These are phyloP conservation scores for Desmodus rotundus DNA, from an alignment of 2,113 vertebrate species.

Conservation along the genomic window DNA sequence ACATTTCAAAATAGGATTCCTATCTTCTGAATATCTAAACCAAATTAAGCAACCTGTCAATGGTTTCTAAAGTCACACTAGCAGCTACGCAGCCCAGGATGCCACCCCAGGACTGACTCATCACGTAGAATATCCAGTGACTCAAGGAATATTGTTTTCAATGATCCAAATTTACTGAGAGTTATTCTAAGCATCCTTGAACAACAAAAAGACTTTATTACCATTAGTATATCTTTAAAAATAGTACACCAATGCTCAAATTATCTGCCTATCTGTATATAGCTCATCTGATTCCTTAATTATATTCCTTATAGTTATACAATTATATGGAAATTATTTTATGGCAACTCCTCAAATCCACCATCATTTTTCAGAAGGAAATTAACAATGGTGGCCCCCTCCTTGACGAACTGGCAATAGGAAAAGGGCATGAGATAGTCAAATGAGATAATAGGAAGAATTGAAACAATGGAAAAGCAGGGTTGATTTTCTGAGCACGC, in stretches of 20 bases:
- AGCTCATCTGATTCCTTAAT: background rate
- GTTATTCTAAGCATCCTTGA: constrained; percentile 22
- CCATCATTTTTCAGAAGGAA: background rate
- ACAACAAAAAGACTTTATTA: background rate
- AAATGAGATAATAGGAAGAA: background rate
- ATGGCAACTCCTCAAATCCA: background rate
- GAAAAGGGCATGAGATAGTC: background rate
- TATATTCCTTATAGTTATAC: background rate
- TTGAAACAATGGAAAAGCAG: background rate
- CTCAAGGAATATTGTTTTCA: constrained; percentile 11
- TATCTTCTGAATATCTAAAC: background rate
- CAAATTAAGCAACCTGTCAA: background rate
- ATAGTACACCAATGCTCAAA: background rate
- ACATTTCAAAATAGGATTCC: background rate
- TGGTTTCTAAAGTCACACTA: background rate
- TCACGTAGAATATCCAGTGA: background rate
- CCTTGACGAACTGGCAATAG: background rate
- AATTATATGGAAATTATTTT: constrained; percentile 26
- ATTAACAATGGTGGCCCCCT: background rate
- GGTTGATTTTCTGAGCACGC: background rate
- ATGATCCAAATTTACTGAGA: constrained; percentile 12
- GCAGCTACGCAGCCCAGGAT: background rate
- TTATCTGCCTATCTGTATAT: constrained; percentile 8
- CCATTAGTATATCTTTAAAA: constrained; percentile 50
- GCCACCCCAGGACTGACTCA: constrained; percentile 24